phyloP scores from a whole-genome alignment of 37 sponge, comb jelly and placozoan species.

The Dysidea cf. avara region DNA sequence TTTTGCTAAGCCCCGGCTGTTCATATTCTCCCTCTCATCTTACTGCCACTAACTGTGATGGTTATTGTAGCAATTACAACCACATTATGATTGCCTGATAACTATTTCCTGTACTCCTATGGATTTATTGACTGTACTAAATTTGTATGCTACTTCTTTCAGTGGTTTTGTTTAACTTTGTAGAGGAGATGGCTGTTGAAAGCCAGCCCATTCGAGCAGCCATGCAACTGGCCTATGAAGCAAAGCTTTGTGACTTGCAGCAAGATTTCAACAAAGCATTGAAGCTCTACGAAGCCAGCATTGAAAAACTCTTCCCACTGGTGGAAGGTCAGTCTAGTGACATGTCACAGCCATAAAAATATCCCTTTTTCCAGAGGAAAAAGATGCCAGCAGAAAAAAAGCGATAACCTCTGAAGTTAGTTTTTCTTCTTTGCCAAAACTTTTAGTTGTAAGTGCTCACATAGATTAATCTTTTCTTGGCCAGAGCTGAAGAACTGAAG shows the following conservation, averaged over 20 bases:
- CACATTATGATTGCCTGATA: too few species aligned
- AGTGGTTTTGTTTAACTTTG: too few species aligned
- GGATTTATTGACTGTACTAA: too few species aligned
- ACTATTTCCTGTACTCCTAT: too few species aligned
- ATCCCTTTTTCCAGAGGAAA: conserved; percentile 1
- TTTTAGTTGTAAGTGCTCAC: too few species aligned
- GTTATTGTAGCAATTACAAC: too few species aligned
- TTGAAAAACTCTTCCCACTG: conserved; percentile 44
- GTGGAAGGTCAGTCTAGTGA: conserved; percentile 30
- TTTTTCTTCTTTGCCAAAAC: background rate
- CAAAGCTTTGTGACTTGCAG: conserved; percentile 20
- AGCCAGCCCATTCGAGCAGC: conserved; percentile 22
- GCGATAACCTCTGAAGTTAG: conserved; percentile 29
- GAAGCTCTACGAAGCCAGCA: conserved; percentile 46
- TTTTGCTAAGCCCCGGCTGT: too few species aligned
- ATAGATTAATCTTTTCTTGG: too few species aligned
- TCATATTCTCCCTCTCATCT: too few species aligned
- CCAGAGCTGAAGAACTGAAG: too few species aligned
- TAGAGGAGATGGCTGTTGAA: conserved; percentile 25
- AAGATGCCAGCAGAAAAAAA: conserved; percentile 3
- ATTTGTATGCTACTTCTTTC: too few species aligned
- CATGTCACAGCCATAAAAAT: background rate
- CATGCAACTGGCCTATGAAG: conserved; percentile 11
- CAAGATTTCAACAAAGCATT: conserved; percentile 36
- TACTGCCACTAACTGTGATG: too few species aligned